phyloP scores from a whole-genome alignment of 2,797 vertebrate genomes.

The Acrossocheilus wenchowensis region DNA sequence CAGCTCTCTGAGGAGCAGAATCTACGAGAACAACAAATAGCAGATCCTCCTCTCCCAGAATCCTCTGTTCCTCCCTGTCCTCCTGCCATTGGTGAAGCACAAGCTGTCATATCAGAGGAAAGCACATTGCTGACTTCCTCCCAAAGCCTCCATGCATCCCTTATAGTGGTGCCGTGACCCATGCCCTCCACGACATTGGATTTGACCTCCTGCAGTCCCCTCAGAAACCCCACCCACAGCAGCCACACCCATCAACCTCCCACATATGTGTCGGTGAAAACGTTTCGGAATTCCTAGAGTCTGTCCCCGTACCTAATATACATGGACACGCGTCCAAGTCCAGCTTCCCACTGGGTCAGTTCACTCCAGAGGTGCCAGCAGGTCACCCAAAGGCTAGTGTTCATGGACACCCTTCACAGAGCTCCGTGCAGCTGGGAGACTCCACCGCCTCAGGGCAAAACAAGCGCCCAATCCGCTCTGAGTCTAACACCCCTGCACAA shows the following conservation, averaged over 20 bases:
- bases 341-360: conserved; percentile 66
- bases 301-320: conserved; percentile 62
- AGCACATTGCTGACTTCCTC: conserved; percentile 77
- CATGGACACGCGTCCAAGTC: conserved; percentile 75
- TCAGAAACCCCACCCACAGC: conserved; percentile 25
- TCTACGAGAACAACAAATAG: background rate
- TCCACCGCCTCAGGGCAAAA: conserved; percentile 46
- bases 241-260: conserved; percentile 68
- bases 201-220: conserved; percentile 79
- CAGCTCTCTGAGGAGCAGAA: background rate
- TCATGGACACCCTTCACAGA: conserved; percentile 74
- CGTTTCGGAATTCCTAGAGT: conserved; percentile 60
- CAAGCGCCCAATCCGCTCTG: background rate
- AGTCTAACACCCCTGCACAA: background rate
- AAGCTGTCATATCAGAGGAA: conserved; percentile 63
- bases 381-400: conserved; percentile 70
- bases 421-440: conserved; percentile 70
- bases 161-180: conserved; percentile 69
- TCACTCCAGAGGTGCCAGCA: conserved; percentile 53
- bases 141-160: conserved; percentile 62
- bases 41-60: background rate
- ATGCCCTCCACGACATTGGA: conserved; percentile 79
- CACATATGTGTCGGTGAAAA: conserved; percentile 70
- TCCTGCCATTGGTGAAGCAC: conserved; percentile 2
- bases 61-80: conserved; percentile 9